These are phyloP conservation scores for Pycnomerus fuliginosus DNA, from an alignment of 2,888 invertebrate species.

Conservation along the genomic window DNA sequence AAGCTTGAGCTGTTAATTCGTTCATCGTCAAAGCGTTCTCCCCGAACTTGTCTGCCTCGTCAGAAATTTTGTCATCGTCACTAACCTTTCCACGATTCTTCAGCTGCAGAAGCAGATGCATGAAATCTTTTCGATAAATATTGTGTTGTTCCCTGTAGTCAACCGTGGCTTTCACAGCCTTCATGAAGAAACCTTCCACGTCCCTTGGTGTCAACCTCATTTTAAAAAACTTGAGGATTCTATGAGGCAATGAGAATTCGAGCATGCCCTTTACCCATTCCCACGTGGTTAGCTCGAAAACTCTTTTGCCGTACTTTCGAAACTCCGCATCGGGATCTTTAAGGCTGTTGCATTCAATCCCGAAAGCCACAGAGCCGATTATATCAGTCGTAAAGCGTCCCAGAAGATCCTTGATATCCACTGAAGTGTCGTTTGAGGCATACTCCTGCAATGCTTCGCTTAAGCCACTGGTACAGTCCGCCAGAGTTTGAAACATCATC, in stretches of 20 bases:
- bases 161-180: slow-evolving; percentile 51
- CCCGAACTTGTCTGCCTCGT: slow-evolving; percentile 9
- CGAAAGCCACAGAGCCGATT: slow-evolving; percentile 58
- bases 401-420: slow-evolving; percentile 52
- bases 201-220: slow-evolving; percentile 26
- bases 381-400: slow-evolving; percentile 56
- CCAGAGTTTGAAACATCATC: slow-evolving; percentile 46
- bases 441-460: slow-evolving; percentile 31
- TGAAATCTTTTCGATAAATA: slow-evolving; percentile 55
- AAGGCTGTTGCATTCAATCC: slow-evolving; percentile 60
- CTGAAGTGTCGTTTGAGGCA: slow-evolving; percentile 28
- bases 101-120: slow-evolving; percentile 56
- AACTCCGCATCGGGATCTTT: slow-evolving; percentile 56
- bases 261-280: too few species aligned
- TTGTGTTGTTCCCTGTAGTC: slow-evolving; percentile 52
- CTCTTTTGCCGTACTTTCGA: slow-evolving; percentile 20
- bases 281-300: too few species aligned
- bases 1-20: slow-evolving; percentile 46
- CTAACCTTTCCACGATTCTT: slow-evolving; percentile 45
- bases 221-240: slow-evolving; percentile 10
- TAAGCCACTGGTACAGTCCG: slow-evolving; percentile 39
- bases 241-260: slow-evolving; percentile 23
- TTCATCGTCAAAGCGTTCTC: slow-evolving; percentile 27
- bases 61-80: slow-evolving; percentile 23
- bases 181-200: slow-evolving; percentile 51